Base-by-base conservation (phyloP, 2,888 invertebrate genomes). In the Gisinianus flammeolus region DNA sequence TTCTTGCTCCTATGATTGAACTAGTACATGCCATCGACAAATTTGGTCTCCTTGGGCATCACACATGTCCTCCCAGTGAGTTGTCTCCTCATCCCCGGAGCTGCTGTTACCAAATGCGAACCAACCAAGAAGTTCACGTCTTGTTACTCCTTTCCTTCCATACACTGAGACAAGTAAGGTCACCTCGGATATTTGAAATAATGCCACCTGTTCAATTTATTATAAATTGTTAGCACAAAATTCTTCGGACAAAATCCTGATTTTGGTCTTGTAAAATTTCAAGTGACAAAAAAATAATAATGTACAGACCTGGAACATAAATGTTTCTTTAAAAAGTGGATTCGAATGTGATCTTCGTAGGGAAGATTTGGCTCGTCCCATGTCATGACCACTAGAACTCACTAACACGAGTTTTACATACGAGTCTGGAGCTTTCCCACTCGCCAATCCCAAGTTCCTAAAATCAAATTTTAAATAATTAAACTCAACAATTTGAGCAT, bases 91-190 rank as follows among this genome's bases (percentile, higher is more conserved):
- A 75, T 95, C 93, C 28, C 96, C 96, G 77, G 96, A 95, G 84
- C 95, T 93, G 88, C 94, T 96, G 87, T 94, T 90, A 6, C 97
- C 97, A 78, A 97, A 88, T 80, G 96, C 94, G 89, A 97, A 95
- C 97, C 97, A 97, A 80, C 97, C 97, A 84, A 97, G 94, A 94
- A 97, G 95, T 88, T 97, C 97, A 86, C 97, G 95, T 84, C 95
- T 93, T 87, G 97, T 97, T 87, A 96, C 94, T 84, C 96, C 93
- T 82, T 95, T 93, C 87, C 96, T 94, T 86, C 92, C 92, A 90
- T 97, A 97, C 78, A 97, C 94, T 0, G 96, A 95, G 81, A 96
- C 91, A 93, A 97, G 95, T 83, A 97, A 90, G 0, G 97, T 97
- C 75, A 97, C 97, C 86, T 97, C 97, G 62, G 93, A 94, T 80